Conservation (phyloP, 1,140 invertebrate genomes). For the Bombus superbus region DNA sequence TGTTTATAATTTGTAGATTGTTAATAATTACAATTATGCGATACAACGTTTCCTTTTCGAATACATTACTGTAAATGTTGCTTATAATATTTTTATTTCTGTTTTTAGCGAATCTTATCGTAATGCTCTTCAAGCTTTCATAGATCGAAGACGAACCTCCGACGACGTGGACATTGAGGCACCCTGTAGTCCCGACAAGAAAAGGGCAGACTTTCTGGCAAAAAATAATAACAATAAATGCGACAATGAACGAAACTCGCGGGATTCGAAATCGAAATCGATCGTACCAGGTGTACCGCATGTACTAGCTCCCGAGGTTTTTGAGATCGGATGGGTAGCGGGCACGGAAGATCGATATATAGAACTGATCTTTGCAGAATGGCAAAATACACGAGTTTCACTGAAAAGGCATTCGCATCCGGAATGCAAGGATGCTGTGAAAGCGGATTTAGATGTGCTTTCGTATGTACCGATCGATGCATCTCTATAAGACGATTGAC, state of each 20-base stretch:
- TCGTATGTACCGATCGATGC: conserved; percentile 51
- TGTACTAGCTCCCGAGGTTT: conserved; percentile 66
- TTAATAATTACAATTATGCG: too few relatives aligned
- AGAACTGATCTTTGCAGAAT: conserved; percentile 73
- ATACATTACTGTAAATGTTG: too few relatives aligned
- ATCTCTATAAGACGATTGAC: neutral
- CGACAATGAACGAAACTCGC: conserved; percentile 45
- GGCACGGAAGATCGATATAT: conserved; percentile 75
- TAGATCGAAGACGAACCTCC: conserved; percentile 61
- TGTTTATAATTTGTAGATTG: too few relatives aligned
- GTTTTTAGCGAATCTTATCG: conserved; percentile 72
- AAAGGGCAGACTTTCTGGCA: conserved; percentile 45
- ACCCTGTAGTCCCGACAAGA: conserved; percentile 63
- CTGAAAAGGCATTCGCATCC: conserved; percentile 69
- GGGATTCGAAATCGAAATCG: conserved; percentile 27
- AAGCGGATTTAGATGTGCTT: conserved; percentile 71
- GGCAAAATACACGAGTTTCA: conserved; percentile 73
- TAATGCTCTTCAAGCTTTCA: conserved; percentile 73
- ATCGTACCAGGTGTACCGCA: conserved; percentile 66
- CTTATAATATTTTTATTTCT: conserved; percentile 28
- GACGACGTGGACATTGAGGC: conserved; percentile 32
- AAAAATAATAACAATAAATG: conserved; percentile 57
- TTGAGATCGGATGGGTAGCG: conserved; percentile 73
- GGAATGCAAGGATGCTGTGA: conserved; percentile 67
- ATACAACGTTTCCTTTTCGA: too few relatives aligned